phyloP scores from a whole-genome alignment of 37 sponge, comb jelly and placozoan genomes.

The Hormiphora californensis region DNA sequence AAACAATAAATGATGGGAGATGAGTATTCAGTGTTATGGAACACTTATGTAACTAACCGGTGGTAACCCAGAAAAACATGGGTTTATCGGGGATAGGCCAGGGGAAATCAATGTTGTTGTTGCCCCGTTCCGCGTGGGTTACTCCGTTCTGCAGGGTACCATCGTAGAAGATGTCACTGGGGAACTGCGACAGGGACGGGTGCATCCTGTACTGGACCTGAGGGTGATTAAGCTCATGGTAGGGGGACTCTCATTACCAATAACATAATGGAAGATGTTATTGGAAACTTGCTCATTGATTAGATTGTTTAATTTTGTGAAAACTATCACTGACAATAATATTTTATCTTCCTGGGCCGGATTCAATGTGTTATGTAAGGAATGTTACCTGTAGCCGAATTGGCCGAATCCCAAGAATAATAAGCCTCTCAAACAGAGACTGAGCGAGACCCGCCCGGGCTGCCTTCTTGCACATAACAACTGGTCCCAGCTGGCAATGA shows the following conservation, averaged over 20 bases:
- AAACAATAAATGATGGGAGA: too few relatives aligned
- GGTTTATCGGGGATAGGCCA: constrained; percentile 79
- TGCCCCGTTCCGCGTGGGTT: constrained; percentile 63
- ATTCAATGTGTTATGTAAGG: too few relatives aligned
- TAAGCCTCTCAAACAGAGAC: constrained; percentile 93
- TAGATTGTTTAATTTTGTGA: too few relatives aligned
- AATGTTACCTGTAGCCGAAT: constrained; percentile 49
- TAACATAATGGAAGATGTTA: too few relatives aligned
- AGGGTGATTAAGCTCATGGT: too few relatives aligned
- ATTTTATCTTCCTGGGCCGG: too few relatives aligned
- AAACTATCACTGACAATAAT: too few relatives aligned
- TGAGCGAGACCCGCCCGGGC: constrained; percentile 91
- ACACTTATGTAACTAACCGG: background rate
- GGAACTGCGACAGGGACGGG: constrained; percentile 82
- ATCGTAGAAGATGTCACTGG: constrained; percentile 87
- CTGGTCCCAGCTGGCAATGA: constrained; percentile 98
- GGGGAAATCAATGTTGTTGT: constrained; percentile 65
- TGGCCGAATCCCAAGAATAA: constrained; percentile 74
- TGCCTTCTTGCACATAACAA: constrained; percentile 98
- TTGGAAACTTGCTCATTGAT: too few relatives aligned
- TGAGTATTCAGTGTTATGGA: too few relatives aligned
- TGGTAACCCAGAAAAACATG: constrained; percentile 87
- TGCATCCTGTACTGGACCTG: constrained; percentile 95
- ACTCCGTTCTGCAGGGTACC: constrained; percentile 94
- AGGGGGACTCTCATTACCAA: too few relatives aligned